Evolutionary conservation across 2,113 vertebrate genomes (phyloP).

Genomic region (Brienomyrus longianalis): DNA sequence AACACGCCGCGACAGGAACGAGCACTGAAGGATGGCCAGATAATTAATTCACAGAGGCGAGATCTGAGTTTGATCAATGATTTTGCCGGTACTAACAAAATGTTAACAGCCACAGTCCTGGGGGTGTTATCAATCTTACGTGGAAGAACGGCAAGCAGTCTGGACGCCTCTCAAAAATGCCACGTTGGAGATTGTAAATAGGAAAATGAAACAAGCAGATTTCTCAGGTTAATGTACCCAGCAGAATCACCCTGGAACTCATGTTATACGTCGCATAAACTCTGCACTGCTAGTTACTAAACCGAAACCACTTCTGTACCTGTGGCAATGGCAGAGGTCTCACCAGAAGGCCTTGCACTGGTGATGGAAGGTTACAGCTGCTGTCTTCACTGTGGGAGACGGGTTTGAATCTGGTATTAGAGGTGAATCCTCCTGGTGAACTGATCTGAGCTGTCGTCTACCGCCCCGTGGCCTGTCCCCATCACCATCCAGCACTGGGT

Average conservation of each 20-base stretch:
- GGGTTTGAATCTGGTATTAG: background rate
- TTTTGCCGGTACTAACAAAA: background rate
- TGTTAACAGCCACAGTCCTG: background rate
- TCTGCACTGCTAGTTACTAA: background rate
- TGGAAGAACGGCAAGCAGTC: background rate
- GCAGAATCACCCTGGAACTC: background rate
- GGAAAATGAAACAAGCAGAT: background rate
- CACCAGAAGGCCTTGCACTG: background rate
- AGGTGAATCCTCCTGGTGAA: background rate
- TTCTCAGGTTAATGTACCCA: background rate
- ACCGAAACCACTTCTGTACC: background rate
- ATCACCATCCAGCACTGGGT: background rate
- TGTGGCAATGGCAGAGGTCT: background rate
- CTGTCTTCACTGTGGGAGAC: background rate
- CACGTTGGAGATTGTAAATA: background rate
- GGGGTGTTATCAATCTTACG: background rate
- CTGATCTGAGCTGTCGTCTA: background rate
- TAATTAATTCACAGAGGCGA: background rate
- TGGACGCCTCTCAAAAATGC: background rate
- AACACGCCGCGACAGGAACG: background rate
- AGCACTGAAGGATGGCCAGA: background rate
- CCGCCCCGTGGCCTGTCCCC: background rate
- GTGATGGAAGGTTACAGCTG: background rate
- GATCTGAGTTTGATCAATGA: background rate
- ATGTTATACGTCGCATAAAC: background rate